Base-by-base conservation (phyloP, 92 coral and sea anemone genomes). In the Epizoanthus stellaris region DNA sequence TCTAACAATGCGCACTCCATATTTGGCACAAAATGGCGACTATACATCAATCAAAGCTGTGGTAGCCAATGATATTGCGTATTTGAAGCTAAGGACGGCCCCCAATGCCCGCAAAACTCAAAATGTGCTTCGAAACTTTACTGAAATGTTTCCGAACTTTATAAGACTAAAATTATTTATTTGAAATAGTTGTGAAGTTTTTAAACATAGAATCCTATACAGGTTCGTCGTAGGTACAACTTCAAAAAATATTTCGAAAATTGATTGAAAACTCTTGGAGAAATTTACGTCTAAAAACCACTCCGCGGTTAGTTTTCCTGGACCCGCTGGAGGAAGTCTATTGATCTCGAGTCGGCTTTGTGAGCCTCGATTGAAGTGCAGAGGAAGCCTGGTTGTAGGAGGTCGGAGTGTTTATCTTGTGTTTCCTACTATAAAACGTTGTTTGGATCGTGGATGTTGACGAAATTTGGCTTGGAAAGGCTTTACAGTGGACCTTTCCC, bases 41-140 rank as follows among this genome's bases (percentile, higher is more conserved):
- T 17, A 81, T 70, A 88, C 87, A 93, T 89, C 98, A 93, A 85
- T 93, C 98, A 95, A 83, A 75, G 54, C 56, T 49, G 56, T 85
- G 56, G 81, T 67, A 79, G 67, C 99, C 99, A 96, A 96, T 96
- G 82, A 86, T 84, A 89, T 19, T 88, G 69, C 89, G 76, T 73
- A 88, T 88, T 92, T 90, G 54, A 83, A 7, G 52, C 87, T 85
- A 89, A 87, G 86, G 98, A 90, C 98, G 81, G 75, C 93, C 95
- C 95, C 77, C 80, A 88, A 70, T 89, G 80, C 92, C 95, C 98
- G 95, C 95, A 92, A 92, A 94, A 92, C 94, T 92, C 92, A 92
- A 94, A 92, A 87, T 88, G 90, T 85, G 85, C 75, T 70, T 67
- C 57, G 81, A 58, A 85, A 80, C 85, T 90, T 86, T 82, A 70